These are phyloP conservation scores for Ormyrus labotus DNA, from an alignment of 2,888 invertebrate genomes.

Conservation along the genomic window DNA sequence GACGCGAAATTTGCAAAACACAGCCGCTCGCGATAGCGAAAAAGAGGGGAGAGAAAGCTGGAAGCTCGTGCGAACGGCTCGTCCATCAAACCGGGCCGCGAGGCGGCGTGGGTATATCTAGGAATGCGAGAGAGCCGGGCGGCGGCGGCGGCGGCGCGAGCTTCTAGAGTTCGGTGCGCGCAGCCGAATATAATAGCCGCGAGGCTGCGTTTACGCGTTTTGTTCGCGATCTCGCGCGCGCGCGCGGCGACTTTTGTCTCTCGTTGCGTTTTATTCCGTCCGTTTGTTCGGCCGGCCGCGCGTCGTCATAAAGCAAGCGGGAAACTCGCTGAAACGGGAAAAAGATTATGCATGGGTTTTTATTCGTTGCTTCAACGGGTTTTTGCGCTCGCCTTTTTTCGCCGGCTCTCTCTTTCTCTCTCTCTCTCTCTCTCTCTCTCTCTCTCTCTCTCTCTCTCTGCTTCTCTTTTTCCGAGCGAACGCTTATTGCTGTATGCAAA, in stretches of 20 bases:
- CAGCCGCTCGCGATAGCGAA: slow-evolving; percentile 62
- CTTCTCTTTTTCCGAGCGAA: slow-evolving; percentile 50
- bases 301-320: slow-evolving; percentile 47
- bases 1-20: slow-evolving; percentile 71
- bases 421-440: slow-evolving; percentile 24
- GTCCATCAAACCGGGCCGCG: slow-evolving; percentile 71
- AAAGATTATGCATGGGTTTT: slow-evolving; percentile 55
- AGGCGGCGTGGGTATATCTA: slow-evolving; percentile 39
- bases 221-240: too few species aligned
- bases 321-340: slow-evolving; percentile 54
- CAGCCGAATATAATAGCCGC: too few species aligned
- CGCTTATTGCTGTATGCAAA: slow-evolving; percentile 57
- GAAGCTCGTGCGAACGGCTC: slow-evolving; percentile 71
- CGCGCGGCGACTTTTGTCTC: slow-evolving; percentile 30
- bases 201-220: too few species aligned
- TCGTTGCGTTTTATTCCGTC: slow-evolving; percentile 20
- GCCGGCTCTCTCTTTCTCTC: slow-evolving; percentile 22
- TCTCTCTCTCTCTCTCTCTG: slow-evolving; percentile 36
- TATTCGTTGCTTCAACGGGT: slow-evolving; percentile 51
- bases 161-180: too few species aligned
- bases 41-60: slow-evolving; percentile 45
- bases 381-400: slow-evolving; percentile 17
- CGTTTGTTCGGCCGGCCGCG: slow-evolving; percentile 35
- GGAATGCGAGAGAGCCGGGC: neutral
- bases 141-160: too few species aligned